Base-by-base conservation (phyloP, 92 coral and sea anemone genomes). In the Porites lobata region DNA sequence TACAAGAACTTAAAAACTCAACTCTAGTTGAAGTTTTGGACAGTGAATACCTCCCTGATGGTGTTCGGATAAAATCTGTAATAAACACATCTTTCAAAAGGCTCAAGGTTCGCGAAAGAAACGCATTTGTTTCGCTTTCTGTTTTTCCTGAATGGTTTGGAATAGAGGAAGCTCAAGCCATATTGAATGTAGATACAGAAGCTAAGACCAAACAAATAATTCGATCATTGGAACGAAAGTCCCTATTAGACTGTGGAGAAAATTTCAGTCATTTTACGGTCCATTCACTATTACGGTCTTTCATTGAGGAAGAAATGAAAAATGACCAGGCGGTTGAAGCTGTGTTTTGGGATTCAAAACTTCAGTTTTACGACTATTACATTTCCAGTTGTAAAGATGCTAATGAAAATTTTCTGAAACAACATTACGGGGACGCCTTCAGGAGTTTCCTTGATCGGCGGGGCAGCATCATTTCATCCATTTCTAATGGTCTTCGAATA, bases 11-110 rank as follows among this genome's bases (percentile, higher is more conserved):
- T 6, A 19, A 1, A 6, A 8, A 15, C 12, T 77, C 69, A 58
- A 65, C 81, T 1, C 26, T 76, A 9, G 66, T 76, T 53, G 67
- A 76, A 54, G 80, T 76, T 29, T 29, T 76, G 52, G 22, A 76
- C 67, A 76, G 13, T 13, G 50, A 22, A 21, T 11, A 52, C 15
- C 2, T 56, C 2, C 50, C 66, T 51, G 64, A 75, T 0, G 79
- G 19, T 51, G 18, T 63, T 1, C 79, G 79, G 0, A 15, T 75
- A 1, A 75, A 75, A 22, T 18, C 5, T 22, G 29, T 77, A 18
- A 77, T 77, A 1, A 58, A 26, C 69, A 77, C 50, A 1, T 77
- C 69, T 58, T 77, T 57, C 15, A 12, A 77, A 62, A 76, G 69
- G 32, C 81, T 77, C 9, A 21, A 26, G 21, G 24, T 7, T 10